Evolutionary conservation across 1,140 invertebrate species (phyloP).

Genomic region (Aplysia californica): DNA sequence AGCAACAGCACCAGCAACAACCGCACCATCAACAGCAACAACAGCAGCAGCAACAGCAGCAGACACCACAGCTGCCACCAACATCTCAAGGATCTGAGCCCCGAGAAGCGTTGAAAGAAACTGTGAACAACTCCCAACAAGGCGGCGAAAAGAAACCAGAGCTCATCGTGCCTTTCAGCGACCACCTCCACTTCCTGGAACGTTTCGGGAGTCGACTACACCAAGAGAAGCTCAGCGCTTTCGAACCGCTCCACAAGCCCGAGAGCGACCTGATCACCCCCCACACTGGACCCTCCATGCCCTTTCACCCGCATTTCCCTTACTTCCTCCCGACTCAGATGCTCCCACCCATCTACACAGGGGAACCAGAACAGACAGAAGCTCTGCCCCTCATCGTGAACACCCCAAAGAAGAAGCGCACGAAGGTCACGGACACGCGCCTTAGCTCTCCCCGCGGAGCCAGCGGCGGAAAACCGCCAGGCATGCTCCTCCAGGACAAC

Average conservation of each 20-base stretch:
- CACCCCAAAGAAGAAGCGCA: conserved; percentile 91
- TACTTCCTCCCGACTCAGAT: conserved; percentile 62
- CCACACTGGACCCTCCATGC: conserved; percentile 39
- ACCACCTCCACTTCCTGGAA: conserved; percentile 33
- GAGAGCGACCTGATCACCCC: conserved; percentile 39
- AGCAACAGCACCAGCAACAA: conserved; percentile 21
- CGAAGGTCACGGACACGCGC: conserved; percentile 95
- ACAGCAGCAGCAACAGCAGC: conserved; percentile 15
- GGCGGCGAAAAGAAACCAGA: conserved; percentile 20
- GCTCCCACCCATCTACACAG: conserved; percentile 73
- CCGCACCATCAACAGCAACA: conserved; percentile 24
- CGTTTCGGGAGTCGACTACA: conserved; percentile 36
- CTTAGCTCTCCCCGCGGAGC: conserved; percentile 79
- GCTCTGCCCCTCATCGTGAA: conserved; percentile 88
- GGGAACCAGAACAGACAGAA: conserved; percentile 89
- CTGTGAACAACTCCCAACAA: conserved; percentile 27
- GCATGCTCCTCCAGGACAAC: conserved; percentile 62
- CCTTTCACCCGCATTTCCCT: conserved; percentile 47
- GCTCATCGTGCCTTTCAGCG: conserved; percentile 33
- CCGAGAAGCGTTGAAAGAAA: conserved; percentile 30
- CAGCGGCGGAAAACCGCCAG: conserved; percentile 40
- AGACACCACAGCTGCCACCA: neutral
- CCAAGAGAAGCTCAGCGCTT: conserved; percentile 55
- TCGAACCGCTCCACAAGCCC: conserved; percentile 47
- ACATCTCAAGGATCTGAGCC: neutral